Evolutionary conservation across 2,113 vertebrate species (phyloP), one percentile per base, ranked within the genome.

Genomic region (Mesocricetus auratus): DNA sequence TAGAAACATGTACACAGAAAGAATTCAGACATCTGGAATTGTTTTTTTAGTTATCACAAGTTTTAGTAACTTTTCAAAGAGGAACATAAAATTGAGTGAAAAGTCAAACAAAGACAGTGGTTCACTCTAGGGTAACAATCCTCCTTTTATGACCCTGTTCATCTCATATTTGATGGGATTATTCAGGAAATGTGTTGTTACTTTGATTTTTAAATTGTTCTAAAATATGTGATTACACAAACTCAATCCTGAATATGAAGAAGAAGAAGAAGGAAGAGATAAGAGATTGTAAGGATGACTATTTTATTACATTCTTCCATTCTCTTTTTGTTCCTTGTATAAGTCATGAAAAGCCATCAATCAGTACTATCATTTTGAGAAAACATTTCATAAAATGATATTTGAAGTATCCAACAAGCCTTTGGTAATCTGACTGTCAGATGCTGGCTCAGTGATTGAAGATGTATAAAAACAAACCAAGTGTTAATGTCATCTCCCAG

Each of bases 51-150:
- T 92, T 97, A 97, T 97, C 97, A 97, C 81, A 94, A 96, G 56
- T 94, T 96, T 96, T 96, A 96, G 92, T 96, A 92, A 94, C 81
- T 96, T 97, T 97, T 96, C 92, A 97, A 96, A 96, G 71, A 94
- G 91, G 94, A 93, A 96, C 82, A 97, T 94, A 97, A 98, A 97
- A 95, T 91, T 74, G 93, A 97, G 56, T 97, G 93, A 96, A 97
- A 95, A 96, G 93, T 97, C 91, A 97, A 97, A 94, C 64, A 96
- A 96, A 96, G 88, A 97, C 95, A 94, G 85, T 97, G 92, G 86
- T 95, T 97, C 94, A 94, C 88, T 82, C 81, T 21, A 92, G 83
- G 42, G 58, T 93, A 79, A 86, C 56, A 92, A 82, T 16, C 47
- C 91, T 94, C 75, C 77, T 92, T 96, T 95, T 90, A 74, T 86